Conservation (phyloP, 2,797 vertebrate species). For the Hemitrygon akajei region DNA sequence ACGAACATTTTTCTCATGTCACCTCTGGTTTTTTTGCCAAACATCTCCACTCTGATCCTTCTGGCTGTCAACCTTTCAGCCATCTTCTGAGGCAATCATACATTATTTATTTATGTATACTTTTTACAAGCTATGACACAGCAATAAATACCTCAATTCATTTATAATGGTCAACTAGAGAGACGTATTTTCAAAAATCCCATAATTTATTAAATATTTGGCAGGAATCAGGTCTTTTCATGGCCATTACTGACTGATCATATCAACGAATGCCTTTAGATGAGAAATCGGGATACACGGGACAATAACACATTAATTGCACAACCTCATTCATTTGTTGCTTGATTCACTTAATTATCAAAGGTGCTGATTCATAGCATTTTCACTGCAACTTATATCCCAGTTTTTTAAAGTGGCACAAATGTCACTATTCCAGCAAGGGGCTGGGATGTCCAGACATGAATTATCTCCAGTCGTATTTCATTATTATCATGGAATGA, state of each 20-base stretch:
- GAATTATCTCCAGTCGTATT: not conserved
- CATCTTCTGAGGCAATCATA: not conserved
- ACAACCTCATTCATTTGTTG: not conserved
- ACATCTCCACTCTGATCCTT: not conserved
- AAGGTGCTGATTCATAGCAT: constrained; percentile 28
- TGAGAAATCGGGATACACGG: not conserved
- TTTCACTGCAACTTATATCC: not conserved
- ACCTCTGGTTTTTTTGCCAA: not conserved
- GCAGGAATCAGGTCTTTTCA: not conserved
- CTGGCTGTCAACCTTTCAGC: not conserved
- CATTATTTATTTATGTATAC: not conserved
- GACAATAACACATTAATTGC: not conserved
- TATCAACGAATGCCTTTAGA: not conserved
- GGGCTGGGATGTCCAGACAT: not conserved
- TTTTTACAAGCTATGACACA: not conserved
- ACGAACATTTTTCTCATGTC: not conserved
- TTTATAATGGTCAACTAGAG: not conserved
- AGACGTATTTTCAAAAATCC: not conserved
- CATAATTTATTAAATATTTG: not conserved
- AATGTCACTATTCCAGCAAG: constrained; percentile 3
- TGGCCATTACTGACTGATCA: not conserved
- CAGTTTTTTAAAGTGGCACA: not conserved
- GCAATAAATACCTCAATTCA: not conserved
- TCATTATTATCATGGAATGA: not conserved
- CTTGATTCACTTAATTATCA: not conserved